Conservation (phyloP, 2,888 invertebrate genomes). For the Chymomyza caudatula region DNA sequence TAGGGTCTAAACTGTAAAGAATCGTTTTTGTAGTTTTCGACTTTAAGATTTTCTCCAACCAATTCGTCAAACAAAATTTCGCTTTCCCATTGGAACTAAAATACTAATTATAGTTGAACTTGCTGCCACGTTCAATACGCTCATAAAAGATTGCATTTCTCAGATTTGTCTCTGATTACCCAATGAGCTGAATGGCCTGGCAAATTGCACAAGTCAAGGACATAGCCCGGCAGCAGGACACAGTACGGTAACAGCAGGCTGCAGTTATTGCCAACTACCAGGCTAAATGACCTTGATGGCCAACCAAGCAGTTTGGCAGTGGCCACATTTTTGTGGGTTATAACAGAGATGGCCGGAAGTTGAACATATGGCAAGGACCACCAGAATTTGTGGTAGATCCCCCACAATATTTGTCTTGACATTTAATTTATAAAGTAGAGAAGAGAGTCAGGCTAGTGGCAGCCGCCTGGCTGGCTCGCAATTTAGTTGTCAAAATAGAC, state of each 20-base stretch:
- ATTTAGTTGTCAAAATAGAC: conserved; percentile 71
- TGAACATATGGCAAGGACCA: conserved; percentile 47
- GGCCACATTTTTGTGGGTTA: conserved; percentile 61
- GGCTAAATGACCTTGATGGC: conserved; percentile 54
- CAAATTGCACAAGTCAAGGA: conserved; percentile 61
- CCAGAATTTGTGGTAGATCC: conserved; percentile 30
- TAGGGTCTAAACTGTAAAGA: too few relatives aligned
- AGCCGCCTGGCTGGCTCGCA: conserved; percentile 46
- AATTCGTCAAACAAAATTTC: neutral
- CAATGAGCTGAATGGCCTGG: conserved; percentile 1
- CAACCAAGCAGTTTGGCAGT: conserved; percentile 24
- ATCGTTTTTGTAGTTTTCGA: too few relatives aligned
- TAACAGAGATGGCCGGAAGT: conserved; percentile 49
- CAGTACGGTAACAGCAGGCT: conserved; percentile 39
- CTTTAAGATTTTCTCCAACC: too few relatives aligned
- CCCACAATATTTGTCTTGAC: conserved; percentile 33
- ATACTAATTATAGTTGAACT: neutral
- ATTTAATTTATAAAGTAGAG: conserved; percentile 66
- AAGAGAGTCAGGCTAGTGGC: conserved; percentile 26
- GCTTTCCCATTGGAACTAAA: neutral
- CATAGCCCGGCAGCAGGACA: conserved; percentile 36
- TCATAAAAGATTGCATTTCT: conserved; percentile 10
- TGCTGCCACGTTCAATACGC: neutral
- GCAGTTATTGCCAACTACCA: conserved; percentile 31
- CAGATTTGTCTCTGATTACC: neutral